These are phyloP conservation scores for Limanda limanda DNA, from an alignment of 2,113 vertebrate species.

Conservation along the genomic window DNA sequence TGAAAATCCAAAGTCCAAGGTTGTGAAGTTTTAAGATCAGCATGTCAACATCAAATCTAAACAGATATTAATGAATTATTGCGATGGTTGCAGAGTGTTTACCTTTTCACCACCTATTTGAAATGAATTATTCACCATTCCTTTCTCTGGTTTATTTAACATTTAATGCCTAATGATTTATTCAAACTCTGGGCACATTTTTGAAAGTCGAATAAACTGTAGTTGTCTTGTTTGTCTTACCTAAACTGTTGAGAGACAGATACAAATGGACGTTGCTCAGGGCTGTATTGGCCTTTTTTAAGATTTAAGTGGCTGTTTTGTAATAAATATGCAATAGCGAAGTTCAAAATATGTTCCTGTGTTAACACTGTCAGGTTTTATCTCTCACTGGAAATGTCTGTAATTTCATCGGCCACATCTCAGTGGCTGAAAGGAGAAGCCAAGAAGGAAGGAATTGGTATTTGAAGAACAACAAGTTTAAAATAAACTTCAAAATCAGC, in stretches of 20 bases:
- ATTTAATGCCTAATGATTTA: conserved; percentile 80
- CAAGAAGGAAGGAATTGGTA: conserved; percentile 14
- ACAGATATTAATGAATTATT: conserved; percentile 78
- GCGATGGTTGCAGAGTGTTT: conserved; percentile 69
- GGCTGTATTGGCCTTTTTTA: conserved; percentile 66
- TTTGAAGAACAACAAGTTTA: conserved; percentile 45
- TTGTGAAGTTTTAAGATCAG: conserved; percentile 40
- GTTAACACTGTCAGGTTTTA: conserved; percentile 31
- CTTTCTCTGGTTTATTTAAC: conserved; percentile 77
- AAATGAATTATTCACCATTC: conserved; percentile 75
- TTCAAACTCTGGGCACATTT: conserved; percentile 72
- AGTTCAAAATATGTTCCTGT: conserved; percentile 21
- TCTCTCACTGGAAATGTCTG: conserved; percentile 19
- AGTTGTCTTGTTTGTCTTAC: conserved; percentile 54
- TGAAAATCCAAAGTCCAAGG: no score
- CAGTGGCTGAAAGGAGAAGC: conserved; percentile 12
- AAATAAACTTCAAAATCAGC: conserved; percentile 37
- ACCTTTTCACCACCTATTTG: conserved; percentile 75
- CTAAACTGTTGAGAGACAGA: conserved; percentile 63
- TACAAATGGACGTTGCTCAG: conserved; percentile 67
- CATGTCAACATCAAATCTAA: conserved; percentile 73
- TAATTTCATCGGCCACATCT: conserved; percentile 28
- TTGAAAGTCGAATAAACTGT: conserved; percentile 72
- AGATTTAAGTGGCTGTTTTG: conserved; percentile 44
- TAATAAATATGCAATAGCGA: conserved; percentile 16